Base-by-base conservation (phyloP, 2,888 invertebrate species). In the Cantharis lateralis region DNA sequence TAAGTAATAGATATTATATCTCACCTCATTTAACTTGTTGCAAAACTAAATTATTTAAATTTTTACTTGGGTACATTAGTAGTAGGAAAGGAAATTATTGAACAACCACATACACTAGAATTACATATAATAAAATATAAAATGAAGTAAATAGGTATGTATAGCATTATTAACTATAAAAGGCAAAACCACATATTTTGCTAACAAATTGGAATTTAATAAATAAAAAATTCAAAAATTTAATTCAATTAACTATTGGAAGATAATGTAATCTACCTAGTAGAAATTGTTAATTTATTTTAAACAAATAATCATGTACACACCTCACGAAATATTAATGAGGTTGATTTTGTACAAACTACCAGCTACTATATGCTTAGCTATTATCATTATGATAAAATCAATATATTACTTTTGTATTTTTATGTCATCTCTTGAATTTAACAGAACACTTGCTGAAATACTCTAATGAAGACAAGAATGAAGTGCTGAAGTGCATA, bases 41-140 rank as follows among this genome's bases (percentile, higher is more conserved):
- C 64, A 66, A 16, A 66, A 66, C 20, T 66, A 66, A 66, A 66
- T 66, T 66, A 66, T 66, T 20, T 66, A 66, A 66, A 66, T 66
- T 15, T 66, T 66, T 66, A 24, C 24, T 66, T 48, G n/a, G 48
- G n/a, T 48, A n/a, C n/a, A 48, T 48, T 48, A 1, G n/a, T 48
- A n/a, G 48, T 48, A 48, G 48, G n/a, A 48, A 48, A 48, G 48
- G n/a, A 48, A 48, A 48, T 48, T 48, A 48, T 48, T 48, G 48
- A 48, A 48, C 48, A 48, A 48, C 48, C 48, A n/a, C 48, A 48
- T 48, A n/a, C 48, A n/a, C 48, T 48, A 48, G 48, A 48, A 48
- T 48, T 48, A 48, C 48, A 48, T 13, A 48, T 48, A 48, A 48
- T 48, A 48, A 48, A 48, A 48, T 48, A 48, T 48, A 48, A 48